Evolutionary conservation across 2,113 vertebrate genomes (phyloP).

Genomic region (Coptodon bakossiorum): DNA sequence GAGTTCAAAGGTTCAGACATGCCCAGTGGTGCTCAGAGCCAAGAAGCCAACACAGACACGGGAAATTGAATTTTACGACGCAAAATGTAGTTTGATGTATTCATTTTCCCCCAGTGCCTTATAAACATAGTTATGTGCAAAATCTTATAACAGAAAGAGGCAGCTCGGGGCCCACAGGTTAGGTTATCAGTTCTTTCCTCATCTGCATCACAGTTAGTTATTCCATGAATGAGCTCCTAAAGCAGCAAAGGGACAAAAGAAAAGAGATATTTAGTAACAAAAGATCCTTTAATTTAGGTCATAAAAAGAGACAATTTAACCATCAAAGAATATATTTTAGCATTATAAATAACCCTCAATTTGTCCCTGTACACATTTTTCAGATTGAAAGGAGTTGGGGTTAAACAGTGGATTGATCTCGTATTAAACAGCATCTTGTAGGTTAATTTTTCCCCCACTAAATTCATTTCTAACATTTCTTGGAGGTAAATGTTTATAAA

Average conservation of each 20-base stretch:
- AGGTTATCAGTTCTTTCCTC: not conserved
- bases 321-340: not conserved
- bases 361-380: too few species aligned
- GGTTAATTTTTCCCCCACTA: not conserved
- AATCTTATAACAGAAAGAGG: not conserved
- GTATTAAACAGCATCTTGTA: not conserved
- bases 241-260: not conserved
- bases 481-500: not conserved
- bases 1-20: constrained; percentile 11
- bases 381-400: too few species aligned
- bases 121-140: not conserved
- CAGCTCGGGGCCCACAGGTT: not conserved
- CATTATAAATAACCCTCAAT: too few species aligned
- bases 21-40: not conserved
- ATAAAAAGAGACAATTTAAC: not conserved
- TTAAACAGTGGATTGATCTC: too few species aligned
- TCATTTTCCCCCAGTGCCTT: not conserved
- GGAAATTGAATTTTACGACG: not conserved
- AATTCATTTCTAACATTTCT: not conserved
- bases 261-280: not conserved
- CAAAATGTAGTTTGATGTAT: not conserved
- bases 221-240: not conserved
- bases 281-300: not conserved
- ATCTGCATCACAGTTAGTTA: not conserved
- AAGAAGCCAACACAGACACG: not conserved